A percentile compares a stretch with the other conserved stretches of the same genome.
Conservation (phyloP, 2,113 vertebrate species). For the Urocolius indicus region DNA sequence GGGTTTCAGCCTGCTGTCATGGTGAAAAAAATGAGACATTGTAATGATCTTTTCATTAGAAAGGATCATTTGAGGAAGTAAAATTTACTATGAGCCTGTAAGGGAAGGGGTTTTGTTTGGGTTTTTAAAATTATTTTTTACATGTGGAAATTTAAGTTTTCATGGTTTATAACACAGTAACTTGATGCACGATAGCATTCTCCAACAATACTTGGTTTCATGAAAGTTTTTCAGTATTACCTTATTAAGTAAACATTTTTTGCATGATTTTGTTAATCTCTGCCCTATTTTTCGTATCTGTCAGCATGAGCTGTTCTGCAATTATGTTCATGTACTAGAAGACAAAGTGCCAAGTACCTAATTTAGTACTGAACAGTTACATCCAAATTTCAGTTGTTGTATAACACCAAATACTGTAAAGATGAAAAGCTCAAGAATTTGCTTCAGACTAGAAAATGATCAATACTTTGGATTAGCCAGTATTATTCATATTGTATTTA, state of each 20-base stretch:
- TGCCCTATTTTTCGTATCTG: conserved; percentile 39
- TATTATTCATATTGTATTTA: not conserved
- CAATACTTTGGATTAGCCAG: not conserved
- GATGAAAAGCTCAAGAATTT: not conserved
- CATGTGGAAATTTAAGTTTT: not conserved
- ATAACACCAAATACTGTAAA: conserved; percentile 34
- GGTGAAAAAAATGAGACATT: not conserved
- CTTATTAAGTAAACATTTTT: conserved; percentile 56
- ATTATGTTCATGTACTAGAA: conserved; percentile 52
- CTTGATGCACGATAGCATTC: not conserved
- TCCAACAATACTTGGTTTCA: not conserved
- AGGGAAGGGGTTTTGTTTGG: not conserved
- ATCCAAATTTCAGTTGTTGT: conserved; percentile 59
- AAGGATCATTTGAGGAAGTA: not conserved
- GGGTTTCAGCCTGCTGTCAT: not conserved
- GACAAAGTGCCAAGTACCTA: conserved; percentile 58
- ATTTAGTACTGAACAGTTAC: conserved; percentile 45
- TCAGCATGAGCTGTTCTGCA: conserved; percentile 61
- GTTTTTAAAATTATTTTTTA: not conserved
- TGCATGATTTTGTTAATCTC: not conserved
- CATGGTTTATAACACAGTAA: not conserved
- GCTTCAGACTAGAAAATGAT: not conserved
- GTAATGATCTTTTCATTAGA: not conserved
- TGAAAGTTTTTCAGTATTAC: not conserved
- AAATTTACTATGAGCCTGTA: not conserved